A percentile compares a stretch with the other conserved stretches of the same genome.
phyloP scores from a whole-genome alignment of 2,113 vertebrate species.

The Grantiella picta region DNA sequence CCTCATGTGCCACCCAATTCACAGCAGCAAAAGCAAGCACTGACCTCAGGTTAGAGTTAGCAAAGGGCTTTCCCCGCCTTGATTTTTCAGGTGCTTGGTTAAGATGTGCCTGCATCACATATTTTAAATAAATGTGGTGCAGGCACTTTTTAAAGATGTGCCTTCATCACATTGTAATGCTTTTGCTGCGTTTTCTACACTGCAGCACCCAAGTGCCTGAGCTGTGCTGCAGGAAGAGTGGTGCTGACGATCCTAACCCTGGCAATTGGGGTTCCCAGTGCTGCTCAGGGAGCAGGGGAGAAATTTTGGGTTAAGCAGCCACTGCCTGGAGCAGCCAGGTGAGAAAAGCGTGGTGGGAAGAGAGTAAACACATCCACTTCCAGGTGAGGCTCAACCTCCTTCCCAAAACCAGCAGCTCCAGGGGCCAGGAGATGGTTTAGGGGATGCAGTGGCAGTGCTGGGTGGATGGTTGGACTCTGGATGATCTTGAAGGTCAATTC shows the following conservation, averaged over 20 bases:
- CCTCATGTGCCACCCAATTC: fast-evolving
- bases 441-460: not conserved
- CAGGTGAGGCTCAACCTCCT: not conserved
- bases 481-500: not conserved
- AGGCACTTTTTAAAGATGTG: too few species aligned
- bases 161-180: too few species aligned
- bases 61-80: not conserved
- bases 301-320: not conserved
- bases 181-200: too few species aligned
- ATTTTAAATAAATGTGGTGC: not conserved
- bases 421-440: not conserved
- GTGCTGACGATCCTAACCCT: not conserved
- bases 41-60: not conserved
- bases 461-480: not conserved
- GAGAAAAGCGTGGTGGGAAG: not conserved
- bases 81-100: not conserved
- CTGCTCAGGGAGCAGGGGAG: not conserved
- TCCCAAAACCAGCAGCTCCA: not conserved
- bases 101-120: fast-evolving
- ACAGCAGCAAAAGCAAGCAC: not conserved
- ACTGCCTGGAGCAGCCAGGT: not conserved
- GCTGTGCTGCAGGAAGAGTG: not conserved
- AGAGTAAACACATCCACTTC: not conserved
- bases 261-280: not conserved
- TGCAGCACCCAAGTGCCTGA: not conserved